Conservation (phyloP, 2,888 invertebrate species). For the Hirtodrosophila histrioides region DNA sequence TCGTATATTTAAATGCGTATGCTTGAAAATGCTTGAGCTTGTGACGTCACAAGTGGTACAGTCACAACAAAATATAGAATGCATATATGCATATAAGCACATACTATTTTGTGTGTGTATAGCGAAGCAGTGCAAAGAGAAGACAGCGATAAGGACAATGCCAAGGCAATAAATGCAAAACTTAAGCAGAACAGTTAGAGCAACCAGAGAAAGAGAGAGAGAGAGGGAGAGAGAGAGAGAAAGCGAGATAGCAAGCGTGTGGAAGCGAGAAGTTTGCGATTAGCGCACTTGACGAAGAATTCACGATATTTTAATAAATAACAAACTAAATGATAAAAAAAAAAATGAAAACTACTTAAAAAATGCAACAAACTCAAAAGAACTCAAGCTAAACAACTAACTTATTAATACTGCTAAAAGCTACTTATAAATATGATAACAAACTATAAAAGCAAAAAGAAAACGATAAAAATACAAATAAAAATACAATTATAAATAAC, state of each 20-base stretch:
- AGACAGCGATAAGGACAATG: conserved; percentile 19
- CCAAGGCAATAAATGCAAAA: conserved; percentile 28
- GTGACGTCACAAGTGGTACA: conserved; percentile 33
- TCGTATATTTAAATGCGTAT: too few relatives aligned
- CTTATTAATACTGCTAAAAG: conserved; percentile 56
- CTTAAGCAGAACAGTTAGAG: too few relatives aligned
- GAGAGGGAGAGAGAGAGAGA: conserved; percentile 1
- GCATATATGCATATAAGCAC: conserved; percentile 3
- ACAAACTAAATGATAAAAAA: neutral
- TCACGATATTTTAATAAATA: conserved; percentile 44
- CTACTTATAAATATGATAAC: conserved; percentile 35
- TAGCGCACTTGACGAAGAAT: conserved; percentile 40
- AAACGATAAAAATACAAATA: neutral
- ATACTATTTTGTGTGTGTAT: too few relatives aligned
- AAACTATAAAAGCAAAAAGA: conserved; percentile 17
- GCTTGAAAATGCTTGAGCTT: conserved; percentile 26
- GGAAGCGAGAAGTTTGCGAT: conserved; percentile 33
- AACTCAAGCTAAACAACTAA: conserved; percentile 45
- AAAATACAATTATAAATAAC: neutral
- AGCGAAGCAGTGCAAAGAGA: neutral
- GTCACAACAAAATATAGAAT: conserved; percentile 26
- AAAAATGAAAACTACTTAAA: conserved; percentile 13
- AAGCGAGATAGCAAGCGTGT: neutral
- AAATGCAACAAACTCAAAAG: conserved; percentile 26
- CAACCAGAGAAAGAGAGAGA: neutral